A percentile compares a stretch with the other conserved stretches of the same genome.
Evolutionary conservation across 2,797 vertebrate species (phyloP).

Genomic region (Somateria mollissima): DNA sequence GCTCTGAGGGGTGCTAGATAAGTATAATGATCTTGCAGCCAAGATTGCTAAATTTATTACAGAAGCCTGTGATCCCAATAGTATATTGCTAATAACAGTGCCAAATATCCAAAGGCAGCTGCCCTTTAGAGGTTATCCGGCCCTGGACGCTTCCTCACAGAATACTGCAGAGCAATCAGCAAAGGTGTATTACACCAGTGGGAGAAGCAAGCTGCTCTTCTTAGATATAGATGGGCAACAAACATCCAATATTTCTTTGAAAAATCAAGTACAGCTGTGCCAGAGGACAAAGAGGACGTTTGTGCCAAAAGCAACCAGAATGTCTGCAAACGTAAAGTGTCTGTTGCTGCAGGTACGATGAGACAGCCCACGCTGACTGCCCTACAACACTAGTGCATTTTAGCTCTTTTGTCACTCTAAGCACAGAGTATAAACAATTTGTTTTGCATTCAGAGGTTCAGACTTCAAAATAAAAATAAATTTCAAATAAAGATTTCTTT

Average conservation of each 20-base stretch:
- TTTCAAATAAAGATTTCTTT: not conserved
- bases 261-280: conserved; percentile 56
- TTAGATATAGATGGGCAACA: conserved; percentile 49
- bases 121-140: conserved; percentile 70
- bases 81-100: conserved; percentile 70
- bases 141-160: conserved; percentile 23
- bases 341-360: conserved; percentile 12
- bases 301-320: conserved; percentile 65
- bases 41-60: conserved; percentile 70
- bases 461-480: not conserved
- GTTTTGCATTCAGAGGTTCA: conserved; percentile 14
- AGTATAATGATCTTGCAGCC: conserved; percentile 41
- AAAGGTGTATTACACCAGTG: conserved; percentile 62
- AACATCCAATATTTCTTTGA: conserved; percentile 65
- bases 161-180: conserved; percentile 64
- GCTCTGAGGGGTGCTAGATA: conserved; percentile 59
- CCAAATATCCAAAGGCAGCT: conserved; percentile 72
- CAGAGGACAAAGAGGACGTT: conserved; percentile 70
- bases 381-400: not conserved
- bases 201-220: conserved; percentile 66
- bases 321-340: conserved; percentile 26
- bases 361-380: conserved; percentile 20
- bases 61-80: conserved; percentile 62
- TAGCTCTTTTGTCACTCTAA: not conserved
- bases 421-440: conserved; percentile 34